A percentile compares a stretch with the other conserved stretches of the same genome.
These are phyloP conservation scores for Conops quadrifasciatus DNA, from an alignment of 2,888 invertebrate genomes.

Conservation along the genomic window DNA sequence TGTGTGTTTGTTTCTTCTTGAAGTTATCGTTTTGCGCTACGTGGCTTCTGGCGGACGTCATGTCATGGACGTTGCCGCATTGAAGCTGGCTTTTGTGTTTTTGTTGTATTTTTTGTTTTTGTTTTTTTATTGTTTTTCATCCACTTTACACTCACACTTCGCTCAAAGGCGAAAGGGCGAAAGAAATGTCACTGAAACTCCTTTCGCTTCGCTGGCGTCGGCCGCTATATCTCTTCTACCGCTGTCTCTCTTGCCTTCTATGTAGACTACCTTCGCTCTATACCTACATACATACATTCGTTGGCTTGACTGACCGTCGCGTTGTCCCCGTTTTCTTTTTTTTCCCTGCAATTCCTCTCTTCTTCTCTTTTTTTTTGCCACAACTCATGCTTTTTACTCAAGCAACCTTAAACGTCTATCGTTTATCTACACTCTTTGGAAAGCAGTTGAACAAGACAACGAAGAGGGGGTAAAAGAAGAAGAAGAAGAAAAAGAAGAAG, in stretches of 20 bases:
- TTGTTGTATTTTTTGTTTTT: neutral
- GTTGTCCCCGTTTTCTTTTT: neutral
- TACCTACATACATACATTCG: no score
- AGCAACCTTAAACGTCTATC: no score
- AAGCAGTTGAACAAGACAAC: no score
- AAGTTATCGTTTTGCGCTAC: neutral
- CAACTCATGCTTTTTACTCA: neutral
- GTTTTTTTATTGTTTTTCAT: neutral
- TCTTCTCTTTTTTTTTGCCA: neutral
- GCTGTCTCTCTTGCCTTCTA: neutral
- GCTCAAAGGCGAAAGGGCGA: no score
- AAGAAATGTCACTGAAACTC: no score
- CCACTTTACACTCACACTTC: no score
- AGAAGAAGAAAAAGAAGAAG: neutral
- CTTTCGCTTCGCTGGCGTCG: no score
- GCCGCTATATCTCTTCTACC: neutral
- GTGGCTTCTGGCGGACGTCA: no score
- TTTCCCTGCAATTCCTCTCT: neutral
- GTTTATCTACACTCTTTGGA: no score
- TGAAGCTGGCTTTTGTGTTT: no score
- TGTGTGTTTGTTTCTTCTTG: neutral
- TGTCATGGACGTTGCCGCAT: no score
- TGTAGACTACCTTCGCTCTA: neutral
- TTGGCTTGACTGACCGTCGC: no score
- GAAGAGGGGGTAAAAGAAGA: neutral